These are phyloP conservation scores for Myotis yumanensis DNA, from an alignment of 2,113 vertebrate genomes.

Conservation along the genomic window DNA sequence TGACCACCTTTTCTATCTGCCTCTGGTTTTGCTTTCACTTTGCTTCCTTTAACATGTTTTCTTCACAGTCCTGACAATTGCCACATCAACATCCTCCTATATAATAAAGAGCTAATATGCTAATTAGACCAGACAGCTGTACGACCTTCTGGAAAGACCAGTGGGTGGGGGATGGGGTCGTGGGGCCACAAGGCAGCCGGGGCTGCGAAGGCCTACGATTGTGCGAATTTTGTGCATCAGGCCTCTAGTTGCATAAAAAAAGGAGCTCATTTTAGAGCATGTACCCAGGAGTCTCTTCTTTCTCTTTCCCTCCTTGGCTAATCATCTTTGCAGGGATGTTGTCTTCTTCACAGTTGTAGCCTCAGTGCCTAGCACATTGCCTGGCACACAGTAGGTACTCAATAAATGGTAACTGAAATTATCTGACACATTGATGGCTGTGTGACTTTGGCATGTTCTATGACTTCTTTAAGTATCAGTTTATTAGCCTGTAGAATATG, in stretches of 20 bases:
- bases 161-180: too few species aligned
- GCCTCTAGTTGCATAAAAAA: background rate
- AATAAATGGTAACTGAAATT: background rate
- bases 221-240: too few species aligned
- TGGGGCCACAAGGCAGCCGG: too few species aligned
- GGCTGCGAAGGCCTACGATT: too few species aligned
- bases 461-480: background rate
- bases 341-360: background rate
- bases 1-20: background rate
- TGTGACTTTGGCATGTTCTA: background rate
- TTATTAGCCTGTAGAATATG: background rate
- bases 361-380: background rate
- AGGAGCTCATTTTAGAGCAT: background rate
- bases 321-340: background rate
- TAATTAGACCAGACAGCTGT: too few species aligned
- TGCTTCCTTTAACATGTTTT: background rate
- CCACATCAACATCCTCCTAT: background rate
- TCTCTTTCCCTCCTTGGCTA: background rate
- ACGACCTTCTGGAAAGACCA: too few species aligned
- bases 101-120: too few species aligned
- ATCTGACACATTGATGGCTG: background rate
- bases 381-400: background rate
- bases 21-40: background rate
- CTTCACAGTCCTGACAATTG: background rate
- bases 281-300: background rate